phyloP scores from a whole-genome alignment of 2,797 vertebrate species.

The Neostethus bicornis region DNA sequence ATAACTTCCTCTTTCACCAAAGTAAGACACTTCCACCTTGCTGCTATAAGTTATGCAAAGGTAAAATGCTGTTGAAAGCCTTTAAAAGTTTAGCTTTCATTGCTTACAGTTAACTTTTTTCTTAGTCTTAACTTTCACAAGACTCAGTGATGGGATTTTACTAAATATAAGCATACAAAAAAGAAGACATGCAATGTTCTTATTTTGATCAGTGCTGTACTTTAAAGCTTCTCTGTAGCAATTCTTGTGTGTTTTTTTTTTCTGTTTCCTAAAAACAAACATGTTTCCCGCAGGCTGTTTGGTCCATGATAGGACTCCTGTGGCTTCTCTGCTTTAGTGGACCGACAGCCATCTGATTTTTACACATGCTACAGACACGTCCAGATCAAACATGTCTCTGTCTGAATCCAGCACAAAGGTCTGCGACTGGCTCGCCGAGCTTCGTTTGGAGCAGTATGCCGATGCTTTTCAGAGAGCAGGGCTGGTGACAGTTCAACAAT shows the following conservation, averaged over 20 bases:
- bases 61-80: constrained; percentile 1
- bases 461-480: constrained; percentile 76
- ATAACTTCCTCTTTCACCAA: constrained; percentile 44
- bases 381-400: constrained; percentile 49
- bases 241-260: no score
- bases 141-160: no score
- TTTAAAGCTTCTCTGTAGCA: no score
- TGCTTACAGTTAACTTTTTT: background rate
- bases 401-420: constrained; percentile 68
- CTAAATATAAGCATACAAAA: no score
- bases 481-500: constrained; percentile 77
- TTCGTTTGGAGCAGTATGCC: constrained; percentile 89
- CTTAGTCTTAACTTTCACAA: no score
- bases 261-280: no score
- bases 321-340: constrained; percentile 12
- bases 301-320: constrained; percentile 40
- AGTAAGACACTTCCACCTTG: background rate
- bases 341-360: constrained; percentile 13
- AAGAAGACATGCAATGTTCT: background rate
- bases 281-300: constrained; percentile 45
- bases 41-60: background rate
- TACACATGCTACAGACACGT: constrained; percentile 5
- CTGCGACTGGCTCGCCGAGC: constrained; percentile 81
- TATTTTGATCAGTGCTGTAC: background rate
- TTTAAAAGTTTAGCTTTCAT: background rate